phyloP scores from a whole-genome alignment of 1,140 invertebrate species.

The Venturia canescens region DNA sequence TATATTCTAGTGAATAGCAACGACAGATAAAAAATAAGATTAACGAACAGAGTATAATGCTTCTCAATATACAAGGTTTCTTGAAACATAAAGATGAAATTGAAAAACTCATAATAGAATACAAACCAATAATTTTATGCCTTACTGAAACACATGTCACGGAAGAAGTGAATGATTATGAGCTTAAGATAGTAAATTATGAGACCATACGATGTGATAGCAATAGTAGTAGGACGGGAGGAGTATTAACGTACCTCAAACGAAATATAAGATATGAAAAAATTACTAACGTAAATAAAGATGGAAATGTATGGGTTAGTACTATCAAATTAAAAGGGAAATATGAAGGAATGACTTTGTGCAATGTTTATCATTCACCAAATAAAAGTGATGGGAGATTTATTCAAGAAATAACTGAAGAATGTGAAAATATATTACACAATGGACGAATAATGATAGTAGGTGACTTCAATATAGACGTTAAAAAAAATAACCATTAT shows the following conservation, averaged over 20 bases:
- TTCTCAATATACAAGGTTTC: constrained; percentile 25
- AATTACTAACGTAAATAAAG: not conserved
- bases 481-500: not conserved
- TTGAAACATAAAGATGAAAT: constrained; percentile 24
- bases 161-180: not conserved
- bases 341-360: not conserved
- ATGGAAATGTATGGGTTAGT: not conserved
- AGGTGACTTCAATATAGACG: constrained; percentile 38
- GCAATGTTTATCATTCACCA: not conserved
- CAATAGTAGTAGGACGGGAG: constrained; percentile 5
- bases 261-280: not conserved
- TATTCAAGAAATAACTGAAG: not conserved
- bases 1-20: not conserved
- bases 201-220: not conserved
- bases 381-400: constrained; percentile 10
- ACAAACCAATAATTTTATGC: not conserved
- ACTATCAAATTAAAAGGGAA: not conserved
- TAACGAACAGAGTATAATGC: not conserved
- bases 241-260: not conserved
- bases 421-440: constrained; percentile 2
- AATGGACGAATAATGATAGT: constrained; percentile 33
- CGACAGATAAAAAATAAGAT: not conserved
- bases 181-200: constrained; percentile 30
- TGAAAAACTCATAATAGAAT: not conserved
- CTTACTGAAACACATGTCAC: not conserved